Evolutionary conservation across 2,113 vertebrate genomes (phyloP), one percentile per base, ranked within the genome.

Genomic region (Tympanuchus pallidicinctus): DNA sequence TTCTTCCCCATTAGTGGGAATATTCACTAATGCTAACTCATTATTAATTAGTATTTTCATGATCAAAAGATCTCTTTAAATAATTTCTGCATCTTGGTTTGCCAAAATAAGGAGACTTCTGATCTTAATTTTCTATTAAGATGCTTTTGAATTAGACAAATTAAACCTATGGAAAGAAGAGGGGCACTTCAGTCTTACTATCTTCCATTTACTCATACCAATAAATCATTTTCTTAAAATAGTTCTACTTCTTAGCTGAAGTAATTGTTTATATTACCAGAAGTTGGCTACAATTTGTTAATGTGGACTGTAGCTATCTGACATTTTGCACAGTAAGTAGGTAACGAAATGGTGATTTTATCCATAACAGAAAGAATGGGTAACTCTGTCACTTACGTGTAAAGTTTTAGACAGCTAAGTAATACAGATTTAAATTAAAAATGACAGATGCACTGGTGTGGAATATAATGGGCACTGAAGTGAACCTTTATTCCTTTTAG

Each of bases 371-470:
- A 97, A 97, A 95, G 94, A 95, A 95, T 86, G 96, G 93, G 92
- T 96, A 97, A 96, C 89, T 97, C 82, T 97, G 97, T 96, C 97
- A 97, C 95, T 97, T 97, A 91, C 2, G 83, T 95, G 91, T 96
- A 97, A 98, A 97, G 96, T 97, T 97, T 96, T 96, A 95, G 97
- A 97, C 97, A 97, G 95, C 74, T 96, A 98, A 97, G 95, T 97
- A 97, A 98, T 96, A 98, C 88, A 96, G 97, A 98, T 97, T 96
- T 95, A 97, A 97, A 98, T 97, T 96, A 93, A 97, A 97, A 98
- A 97, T 93, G 97, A 97, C 97, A 97, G 94, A 95, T 96, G 94
- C 95, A 89, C 88, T 97, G 95, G 94, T 81, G 97, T 96, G 92
- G 95, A 97, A 96, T 97, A 96, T 96, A 97, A 97, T 95, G 95